These are phyloP conservation scores for Coryphaenoides rupestris DNA, from an alignment of 2,113 vertebrate species.

Conservation along the genomic window DNA sequence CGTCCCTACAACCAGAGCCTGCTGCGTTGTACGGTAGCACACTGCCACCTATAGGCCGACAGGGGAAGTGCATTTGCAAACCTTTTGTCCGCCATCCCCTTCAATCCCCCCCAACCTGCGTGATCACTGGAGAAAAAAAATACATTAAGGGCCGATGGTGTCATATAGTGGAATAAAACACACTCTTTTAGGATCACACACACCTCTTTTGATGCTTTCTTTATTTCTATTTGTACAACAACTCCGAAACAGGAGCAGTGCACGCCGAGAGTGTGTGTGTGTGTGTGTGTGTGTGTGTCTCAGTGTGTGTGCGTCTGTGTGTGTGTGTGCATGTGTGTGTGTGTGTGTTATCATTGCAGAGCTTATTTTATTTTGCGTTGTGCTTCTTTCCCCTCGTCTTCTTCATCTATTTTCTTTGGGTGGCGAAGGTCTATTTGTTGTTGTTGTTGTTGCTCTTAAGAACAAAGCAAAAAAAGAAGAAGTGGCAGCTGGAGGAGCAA, in stretches of 20 bases:
- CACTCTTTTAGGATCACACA: constrained; percentile 70
- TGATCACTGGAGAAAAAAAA: constrained; percentile 62
- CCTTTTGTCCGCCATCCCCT: constrained; percentile 45
- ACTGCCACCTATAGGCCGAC: constrained; percentile 77
- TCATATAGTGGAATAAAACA: constrained; percentile 64
- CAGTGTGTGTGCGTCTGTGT: too few species aligned
- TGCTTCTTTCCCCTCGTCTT: neutral
- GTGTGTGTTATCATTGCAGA: constrained; percentile 71
- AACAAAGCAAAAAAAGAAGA: constrained; percentile 66
- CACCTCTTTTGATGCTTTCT: constrained; percentile 71
- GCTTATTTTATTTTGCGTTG: constrained; percentile 66
- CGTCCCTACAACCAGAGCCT: constrained; percentile 40
- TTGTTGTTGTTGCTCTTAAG: constrained; percentile 70
- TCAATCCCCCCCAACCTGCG: too few species aligned
- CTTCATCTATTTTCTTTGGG: constrained; percentile 41
- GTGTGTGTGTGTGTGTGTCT: too few species aligned
- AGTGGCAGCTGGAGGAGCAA: constrained; percentile 71
- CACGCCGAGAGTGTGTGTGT: constrained; percentile 67
- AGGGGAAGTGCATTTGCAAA: constrained; percentile 22
- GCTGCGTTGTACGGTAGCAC: constrained; percentile 66
- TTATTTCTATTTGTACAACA: constrained; percentile 70
- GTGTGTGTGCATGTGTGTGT: too few species aligned
- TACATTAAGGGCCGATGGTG: constrained; percentile 62
- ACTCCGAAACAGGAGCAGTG: constrained; percentile 65
- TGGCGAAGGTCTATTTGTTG: constrained; percentile 65